phyloP scores from a whole-genome alignment of 92 coral and sea anemone genomes.

The Micromussa lordhowensis region DNA sequence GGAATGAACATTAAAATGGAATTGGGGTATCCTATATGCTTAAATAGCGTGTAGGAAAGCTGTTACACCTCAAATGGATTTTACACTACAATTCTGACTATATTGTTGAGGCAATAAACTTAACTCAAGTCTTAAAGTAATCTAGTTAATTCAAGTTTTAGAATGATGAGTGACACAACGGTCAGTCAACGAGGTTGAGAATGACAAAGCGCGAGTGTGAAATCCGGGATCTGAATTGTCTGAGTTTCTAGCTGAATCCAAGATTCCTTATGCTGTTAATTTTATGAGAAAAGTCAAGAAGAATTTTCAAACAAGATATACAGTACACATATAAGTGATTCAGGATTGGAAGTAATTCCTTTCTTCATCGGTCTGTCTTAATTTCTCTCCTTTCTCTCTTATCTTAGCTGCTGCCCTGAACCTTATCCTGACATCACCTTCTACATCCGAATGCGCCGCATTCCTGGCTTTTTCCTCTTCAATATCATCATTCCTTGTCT shows the following conservation, averaged over 20 bases:
- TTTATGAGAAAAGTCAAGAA: not conserved
- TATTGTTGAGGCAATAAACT: not conserved
- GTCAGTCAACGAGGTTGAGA: not conserved
- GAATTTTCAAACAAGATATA: not conserved
- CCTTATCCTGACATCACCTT: conserved; percentile 88
- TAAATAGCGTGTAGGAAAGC: no score
- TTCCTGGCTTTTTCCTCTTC: conserved; percentile 87
- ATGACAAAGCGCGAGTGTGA: not conserved
- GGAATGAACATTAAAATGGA: not conserved
- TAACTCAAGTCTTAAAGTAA: no score
- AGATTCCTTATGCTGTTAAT: not conserved
- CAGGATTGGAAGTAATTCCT: not conserved
- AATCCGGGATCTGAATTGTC: not conserved
- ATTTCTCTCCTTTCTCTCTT: not conserved
- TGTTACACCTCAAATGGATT: no score
- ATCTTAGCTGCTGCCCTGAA: conserved; percentile 87
- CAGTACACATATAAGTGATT: not conserved
- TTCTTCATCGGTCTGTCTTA: not conserved
- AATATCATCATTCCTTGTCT: conserved; percentile 90
- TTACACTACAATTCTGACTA: no score
- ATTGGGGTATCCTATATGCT: not conserved
- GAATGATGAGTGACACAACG: not conserved
- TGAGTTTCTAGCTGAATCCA: not conserved
- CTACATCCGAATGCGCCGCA: conserved; percentile 91
- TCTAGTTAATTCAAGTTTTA: not conserved